These are phyloP conservation scores for Zygogramma bicolorata DNA, from an alignment of 2,888 invertebrate species.

Conservation along the genomic window DNA sequence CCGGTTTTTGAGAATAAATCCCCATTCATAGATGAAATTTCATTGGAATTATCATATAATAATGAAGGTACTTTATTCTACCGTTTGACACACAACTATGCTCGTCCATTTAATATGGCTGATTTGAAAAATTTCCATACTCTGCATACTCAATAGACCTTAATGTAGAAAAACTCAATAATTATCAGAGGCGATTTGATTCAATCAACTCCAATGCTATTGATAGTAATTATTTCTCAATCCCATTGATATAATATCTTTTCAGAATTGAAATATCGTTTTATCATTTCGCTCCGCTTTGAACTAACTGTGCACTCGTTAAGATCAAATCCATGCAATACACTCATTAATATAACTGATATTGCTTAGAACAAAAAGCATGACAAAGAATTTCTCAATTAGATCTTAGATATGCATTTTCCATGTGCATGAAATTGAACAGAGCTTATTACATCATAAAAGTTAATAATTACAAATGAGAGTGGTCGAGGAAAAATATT, in stretches of 20 bases:
- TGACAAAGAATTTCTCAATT: constrained; percentile 10
- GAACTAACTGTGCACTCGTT: background rate
- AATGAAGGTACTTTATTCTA: too few species aligned
- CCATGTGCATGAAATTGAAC: background rate
- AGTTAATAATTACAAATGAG: background rate
- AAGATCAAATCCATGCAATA: background rate
- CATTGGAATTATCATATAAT: too few species aligned
- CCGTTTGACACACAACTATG: too few species aligned
- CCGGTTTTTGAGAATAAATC: too few species aligned
- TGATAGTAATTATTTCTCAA: background rate
- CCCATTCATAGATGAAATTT: too few species aligned
- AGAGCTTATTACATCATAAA: background rate
- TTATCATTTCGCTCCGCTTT: background rate
- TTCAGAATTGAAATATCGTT: background rate
- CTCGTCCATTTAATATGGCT: too few species aligned
- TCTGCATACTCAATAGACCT: too few species aligned
- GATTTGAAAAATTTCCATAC: too few species aligned
- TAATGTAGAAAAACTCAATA: too few species aligned
- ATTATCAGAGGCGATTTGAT: too few species aligned
- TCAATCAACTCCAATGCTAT: too few species aligned
- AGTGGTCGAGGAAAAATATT: background rate
- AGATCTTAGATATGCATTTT: constrained; percentile 1
- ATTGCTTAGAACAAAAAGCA: background rate
- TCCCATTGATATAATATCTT: background rate
- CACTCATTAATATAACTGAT: constrained; percentile 5